These are phyloP conservation scores for Piprites chloris DNA, from an alignment of 2,113 vertebrate species.

Conservation along the genomic window DNA sequence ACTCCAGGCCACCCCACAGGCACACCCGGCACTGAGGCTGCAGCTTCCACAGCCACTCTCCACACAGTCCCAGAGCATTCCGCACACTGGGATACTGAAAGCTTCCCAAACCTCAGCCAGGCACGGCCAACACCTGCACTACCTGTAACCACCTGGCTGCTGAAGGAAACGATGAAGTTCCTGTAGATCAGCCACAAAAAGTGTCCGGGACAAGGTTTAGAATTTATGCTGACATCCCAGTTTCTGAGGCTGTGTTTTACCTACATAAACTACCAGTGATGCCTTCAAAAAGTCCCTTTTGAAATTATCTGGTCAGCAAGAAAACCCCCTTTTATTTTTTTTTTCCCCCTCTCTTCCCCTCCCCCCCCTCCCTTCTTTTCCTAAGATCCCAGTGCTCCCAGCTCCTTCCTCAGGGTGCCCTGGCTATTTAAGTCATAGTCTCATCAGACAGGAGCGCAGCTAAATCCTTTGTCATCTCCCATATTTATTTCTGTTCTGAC, in stretches of 20 bases:
- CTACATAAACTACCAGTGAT: not conserved
- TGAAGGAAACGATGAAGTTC: not conserved
- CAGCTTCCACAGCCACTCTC: not conserved
- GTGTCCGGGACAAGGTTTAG: not conserved
- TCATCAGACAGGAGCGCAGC: not conserved
- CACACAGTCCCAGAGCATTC: not conserved
- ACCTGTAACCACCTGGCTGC: not conserved
- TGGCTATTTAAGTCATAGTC: not conserved
- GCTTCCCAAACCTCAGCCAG: not conserved
- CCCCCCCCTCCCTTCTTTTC: accelerated
- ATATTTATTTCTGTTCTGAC: not conserved
- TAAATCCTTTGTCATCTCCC: not conserved
- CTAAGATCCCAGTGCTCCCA: not conserved
- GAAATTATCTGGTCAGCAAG: not conserved
- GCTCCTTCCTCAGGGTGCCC: not conserved
- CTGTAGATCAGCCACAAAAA: not conserved
- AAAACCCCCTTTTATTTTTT: not conserved
- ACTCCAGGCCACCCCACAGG: not conserved
- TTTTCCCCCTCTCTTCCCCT: too few species aligned
- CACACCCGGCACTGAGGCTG: not conserved
- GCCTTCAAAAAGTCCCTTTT: not conserved
- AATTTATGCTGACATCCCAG: not conserved
- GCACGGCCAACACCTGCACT: not conserved
- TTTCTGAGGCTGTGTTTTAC: not conserved
- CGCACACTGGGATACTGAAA: not conserved